Conservation (phyloP, 2,888 invertebrate genomes). For the Calameuta pallipes region DNA sequence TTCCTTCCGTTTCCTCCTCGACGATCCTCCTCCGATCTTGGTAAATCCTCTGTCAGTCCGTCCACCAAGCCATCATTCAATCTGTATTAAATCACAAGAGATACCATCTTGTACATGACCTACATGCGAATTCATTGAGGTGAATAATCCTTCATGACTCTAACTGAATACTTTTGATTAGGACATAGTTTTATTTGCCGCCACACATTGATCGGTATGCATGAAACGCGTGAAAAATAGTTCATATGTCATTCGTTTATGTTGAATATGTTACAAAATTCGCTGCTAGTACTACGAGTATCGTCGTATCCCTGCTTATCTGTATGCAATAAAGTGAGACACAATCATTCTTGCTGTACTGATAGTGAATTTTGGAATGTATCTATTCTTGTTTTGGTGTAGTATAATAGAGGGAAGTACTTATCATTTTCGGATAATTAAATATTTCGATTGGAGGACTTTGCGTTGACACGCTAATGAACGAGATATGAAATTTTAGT, state of each 20-base stretch:
- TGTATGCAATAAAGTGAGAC: too few species aligned
- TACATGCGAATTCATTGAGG: not conserved
- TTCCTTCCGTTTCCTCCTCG: constrained; percentile 33
- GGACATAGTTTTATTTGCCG: not conserved
- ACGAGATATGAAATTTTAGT: not conserved
- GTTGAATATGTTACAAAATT: too few species aligned
- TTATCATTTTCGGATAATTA: not conserved
- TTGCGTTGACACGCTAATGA: not conserved
- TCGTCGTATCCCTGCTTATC: too few species aligned
- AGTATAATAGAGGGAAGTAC: not conserved
- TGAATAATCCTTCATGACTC: not conserved
- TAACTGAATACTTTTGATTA: not conserved
- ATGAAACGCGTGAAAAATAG: not conserved
- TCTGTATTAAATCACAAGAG: constrained; percentile 3
- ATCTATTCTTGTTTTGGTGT: not conserved
- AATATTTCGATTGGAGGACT: not conserved
- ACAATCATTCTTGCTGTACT: too few species aligned
- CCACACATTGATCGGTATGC: not conserved
- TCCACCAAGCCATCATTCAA: constrained; percentile 27
- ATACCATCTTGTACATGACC: not conserved
- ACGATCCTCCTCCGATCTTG: constrained; percentile 35
- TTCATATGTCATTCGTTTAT: not conserved
- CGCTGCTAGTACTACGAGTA: too few species aligned
- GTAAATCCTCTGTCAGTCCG: constrained; percentile 52
- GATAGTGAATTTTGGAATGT: too few species aligned